Base-by-base conservation (phyloP, 2,888 invertebrate species). In the Dorcus parallelipipedus region DNA sequence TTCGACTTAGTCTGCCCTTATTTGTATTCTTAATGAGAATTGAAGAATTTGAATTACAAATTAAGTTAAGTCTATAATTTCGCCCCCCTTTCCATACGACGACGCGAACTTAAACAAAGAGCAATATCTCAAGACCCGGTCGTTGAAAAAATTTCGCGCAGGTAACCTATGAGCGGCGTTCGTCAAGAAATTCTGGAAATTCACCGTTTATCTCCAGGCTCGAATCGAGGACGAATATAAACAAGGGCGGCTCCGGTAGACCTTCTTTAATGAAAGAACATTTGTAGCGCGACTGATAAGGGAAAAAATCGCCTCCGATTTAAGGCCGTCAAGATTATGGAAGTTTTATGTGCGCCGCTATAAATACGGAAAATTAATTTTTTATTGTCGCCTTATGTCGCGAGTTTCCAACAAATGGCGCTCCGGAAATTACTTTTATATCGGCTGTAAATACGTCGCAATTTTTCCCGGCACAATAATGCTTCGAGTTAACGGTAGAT, bases 81-180 rank as follows among this genome's bases (percentile, higher is more conserved):
- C 26, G 26, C 26, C 47, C 26, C 26, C 47, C 42, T 33, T 38
- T 49, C 23, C 38, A 10, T 38, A 53, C 41, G 26, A 6, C 26
- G 26, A 33, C 26, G 7, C 26, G 26, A 33, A 33, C 26, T 33
- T 33, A 33, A 33, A 33, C 26, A 33, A 33, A 33, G 26, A 33
- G 26, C 26, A 33, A 33, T 33, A 33, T 33, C 26, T 33, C 7
- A 5, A 33, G 26, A 33, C 6, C 26, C 26, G 7, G 26, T 7
- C 6, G 26, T 5, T 33, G 26, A 7, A 33, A 54, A 42, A 49
- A 48, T 40, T 40, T 33, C 55, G 47, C 60, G 53, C 62, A 51
- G 57, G 52, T 56, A 64, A 66, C 64, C 66, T 64, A 66, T 64
- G 64, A 64, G 62, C 17, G 60, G 61, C 57, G 64, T 64, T 64